Conservation (phyloP, 2,888 invertebrate species). For the Eristalis pertinax region DNA sequence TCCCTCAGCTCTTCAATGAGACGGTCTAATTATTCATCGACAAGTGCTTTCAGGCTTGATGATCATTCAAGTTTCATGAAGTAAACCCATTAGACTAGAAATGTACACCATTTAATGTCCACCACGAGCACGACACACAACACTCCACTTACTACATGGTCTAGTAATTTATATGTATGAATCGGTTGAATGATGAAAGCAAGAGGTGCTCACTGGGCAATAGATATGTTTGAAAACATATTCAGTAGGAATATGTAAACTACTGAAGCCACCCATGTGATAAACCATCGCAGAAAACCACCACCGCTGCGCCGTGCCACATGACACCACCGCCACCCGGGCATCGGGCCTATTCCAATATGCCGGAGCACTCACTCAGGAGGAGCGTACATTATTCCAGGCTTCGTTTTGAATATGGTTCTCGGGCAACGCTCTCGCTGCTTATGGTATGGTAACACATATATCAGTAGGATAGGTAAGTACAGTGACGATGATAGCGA, state of each 20-base stretch:
- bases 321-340: not conserved
- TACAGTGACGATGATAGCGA: conserved; percentile 33
- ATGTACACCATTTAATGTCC: not conserved
- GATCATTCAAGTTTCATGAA: not conserved
- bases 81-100: not conserved
- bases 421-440: conserved; percentile 24
- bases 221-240: not conserved
- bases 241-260: not conserved
- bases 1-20: too few species aligned
- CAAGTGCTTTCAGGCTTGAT: too few species aligned
- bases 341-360: not conserved
- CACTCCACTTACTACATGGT: not conserved
- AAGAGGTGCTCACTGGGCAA: not conserved
- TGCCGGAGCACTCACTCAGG: not conserved
- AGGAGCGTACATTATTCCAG: conserved; percentile 27
- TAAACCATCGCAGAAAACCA: not conserved
- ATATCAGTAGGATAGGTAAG: conserved; percentile 58
- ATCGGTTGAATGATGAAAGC: not conserved
- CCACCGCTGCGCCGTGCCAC: not conserved
- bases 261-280: conserved; percentile 30
- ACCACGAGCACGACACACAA: not conserved
- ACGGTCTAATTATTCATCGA: too few species aligned
- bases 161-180: conserved; percentile 14
- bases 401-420: conserved; percentile 43
- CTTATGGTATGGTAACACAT: conserved; percentile 35